phyloP scores from a whole-genome alignment of 23 tunicate species.

The Clavelina lepadiformis region DNA sequence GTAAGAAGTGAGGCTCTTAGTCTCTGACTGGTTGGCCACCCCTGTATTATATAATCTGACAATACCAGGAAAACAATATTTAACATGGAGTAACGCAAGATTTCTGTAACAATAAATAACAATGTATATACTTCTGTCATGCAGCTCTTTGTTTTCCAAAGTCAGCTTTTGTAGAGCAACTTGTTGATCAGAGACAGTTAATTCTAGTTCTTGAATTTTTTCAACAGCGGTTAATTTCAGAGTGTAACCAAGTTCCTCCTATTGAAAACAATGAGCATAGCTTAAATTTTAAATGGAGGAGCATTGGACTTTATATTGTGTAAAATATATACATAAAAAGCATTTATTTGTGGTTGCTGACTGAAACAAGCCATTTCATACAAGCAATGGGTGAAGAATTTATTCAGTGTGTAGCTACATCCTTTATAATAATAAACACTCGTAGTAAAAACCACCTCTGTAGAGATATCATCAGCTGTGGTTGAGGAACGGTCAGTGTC shows the following conservation, averaged over 20 bases:
- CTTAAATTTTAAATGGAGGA: no score
- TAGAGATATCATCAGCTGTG: slow-evolving; percentile 84
- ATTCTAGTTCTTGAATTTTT: slow-evolving; percentile 76
- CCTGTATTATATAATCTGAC: no score
- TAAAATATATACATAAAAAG: no score
- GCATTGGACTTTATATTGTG: no score
- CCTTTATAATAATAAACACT: no score
- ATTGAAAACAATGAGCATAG: no score
- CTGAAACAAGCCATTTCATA: neutral
- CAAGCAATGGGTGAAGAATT: neutral
- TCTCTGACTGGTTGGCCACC: no score
- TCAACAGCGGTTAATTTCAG: slow-evolving; percentile 56
- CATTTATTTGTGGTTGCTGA: no score
- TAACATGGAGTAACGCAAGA: no score
- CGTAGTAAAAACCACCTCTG: slow-evolving; percentile 66
- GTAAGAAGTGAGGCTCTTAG: no score
- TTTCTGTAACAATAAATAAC: neutral
- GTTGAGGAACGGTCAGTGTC: slow-evolving; percentile 69
- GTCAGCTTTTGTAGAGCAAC: slow-evolving; percentile 74
- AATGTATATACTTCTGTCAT: slow-evolving; percentile 22
- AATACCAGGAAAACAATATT: no score
- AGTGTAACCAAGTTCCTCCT: slow-evolving; percentile 70
- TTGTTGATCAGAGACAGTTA: slow-evolving; percentile 87
- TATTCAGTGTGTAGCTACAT: neutral
- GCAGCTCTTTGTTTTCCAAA: slow-evolving; percentile 59